Base-by-base conservation (phyloP, 2,113 vertebrate species). In the Platysternon megacephalum region DNA sequence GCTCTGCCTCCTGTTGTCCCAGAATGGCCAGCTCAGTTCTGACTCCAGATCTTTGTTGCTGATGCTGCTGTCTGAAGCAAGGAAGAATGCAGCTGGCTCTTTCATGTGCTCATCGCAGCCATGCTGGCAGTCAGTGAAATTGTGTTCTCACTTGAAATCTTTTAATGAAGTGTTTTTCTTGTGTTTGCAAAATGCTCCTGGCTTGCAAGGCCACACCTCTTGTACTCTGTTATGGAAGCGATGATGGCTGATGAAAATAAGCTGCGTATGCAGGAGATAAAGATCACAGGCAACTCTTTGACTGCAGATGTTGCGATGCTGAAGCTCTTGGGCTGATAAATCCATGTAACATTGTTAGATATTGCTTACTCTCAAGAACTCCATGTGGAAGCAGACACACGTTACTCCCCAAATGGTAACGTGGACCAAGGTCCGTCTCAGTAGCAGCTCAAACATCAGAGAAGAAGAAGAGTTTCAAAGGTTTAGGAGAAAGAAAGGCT, bases 231-330 rank as follows among this genome's bases (percentile, higher is more conserved):
- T 44, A n/a, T 52, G 72, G 90, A 91, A 94, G 85, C 61, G 80
- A 48, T 74, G 22, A 88, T 94, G 93, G 85, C 13, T 19, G 88
- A 89, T 93, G 85, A 92, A 52, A 55, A 91, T 90, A 95, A 85
- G 93, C 84, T 86, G 93, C 55, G 83, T 93, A 4, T 0, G 0
- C 48, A 52, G 21, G 49, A 44, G 29, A 74, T 86, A 74, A 79
- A 74, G 90, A 88, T 52, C 0, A 1, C 87, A 85, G 91, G 79
- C 81, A 95, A 32, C 21, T 93, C 19, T 76, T 76, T 78, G 10
- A 55, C 55, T 89, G 87, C 87, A 93, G 80, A 87, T 95, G 86
- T 58, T 58, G 17, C 8, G 35, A 16, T 9, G 65, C 65, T 56
- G 56, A 13, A 95, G n/a, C 26, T 93, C 22, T 28, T 78, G 61